Base-by-base conservation (phyloP, 2,888 invertebrate genomes). In the Laspeyria flexula region DNA sequence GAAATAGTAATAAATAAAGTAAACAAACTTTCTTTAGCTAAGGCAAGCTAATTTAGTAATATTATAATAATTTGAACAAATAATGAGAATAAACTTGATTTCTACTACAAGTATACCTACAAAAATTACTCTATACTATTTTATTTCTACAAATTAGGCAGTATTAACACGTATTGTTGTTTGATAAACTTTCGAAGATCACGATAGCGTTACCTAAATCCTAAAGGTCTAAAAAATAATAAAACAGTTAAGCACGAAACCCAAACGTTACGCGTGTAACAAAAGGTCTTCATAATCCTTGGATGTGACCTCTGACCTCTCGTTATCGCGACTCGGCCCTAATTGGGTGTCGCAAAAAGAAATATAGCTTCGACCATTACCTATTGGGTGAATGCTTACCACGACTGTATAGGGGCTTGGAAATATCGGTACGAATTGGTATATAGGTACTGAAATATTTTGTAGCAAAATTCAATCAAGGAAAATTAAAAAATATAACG, bases 251-350 rank as follows among this genome's bases (percentile, higher is more conserved):
- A 49, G 31, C 29, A 39, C 9, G 18, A 34, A 35, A 38, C 45
- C n/a, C 29, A 10, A 29, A 30, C 50, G 37, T 23, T 37, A 29
- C 52, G 53, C 47, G 64, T 46, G 51, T 33, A 48, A 66, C 57
- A 68, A 65, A n/a, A 59, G 54, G 50, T 48, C 56, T 54, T 54
- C 52, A 61, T 61, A 60, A 61, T 61, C 66, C 66, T 45, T 15
- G 23, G 44, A 16, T 38, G 9, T 50, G 60, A 52, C 55, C 68
- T 59, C 57, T 59, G 71, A 55, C 76, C 72, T 71, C 73, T 76
- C 69, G 73, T 77, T 77, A 77, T 72, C 71, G 71, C 49, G 27
- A 47, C 52, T 59, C 62, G 33, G 39, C 55, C 62, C 68, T 68
- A 64, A 69, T 69, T 69, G 63, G 64, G 59, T 71, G 64, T 65